These are phyloP conservation scores for Hemaris fuciformis DNA, from an alignment of 2,888 invertebrate species.

Conservation along the genomic window DNA sequence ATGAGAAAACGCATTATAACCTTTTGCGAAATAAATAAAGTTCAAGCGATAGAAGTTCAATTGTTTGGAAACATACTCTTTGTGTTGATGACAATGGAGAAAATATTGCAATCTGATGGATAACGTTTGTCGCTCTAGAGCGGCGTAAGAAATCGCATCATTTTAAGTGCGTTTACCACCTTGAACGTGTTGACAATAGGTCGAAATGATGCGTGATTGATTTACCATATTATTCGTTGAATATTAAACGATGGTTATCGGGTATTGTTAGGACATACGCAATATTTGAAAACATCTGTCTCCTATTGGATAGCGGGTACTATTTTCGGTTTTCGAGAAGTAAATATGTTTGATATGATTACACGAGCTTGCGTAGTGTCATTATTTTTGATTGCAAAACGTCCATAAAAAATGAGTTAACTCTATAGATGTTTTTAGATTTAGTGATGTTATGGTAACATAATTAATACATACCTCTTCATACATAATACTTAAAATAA, in stretches of 20 bases:
- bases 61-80: conserved; percentile 42
- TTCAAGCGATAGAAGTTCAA: conserved; percentile 39
- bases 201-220: conserved; percentile 2
- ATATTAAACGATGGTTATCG: background rate
- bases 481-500: no score
- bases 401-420: no score
- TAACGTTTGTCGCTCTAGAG: background rate
- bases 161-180: background rate
- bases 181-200: background rate
- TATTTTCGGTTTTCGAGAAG: background rate
- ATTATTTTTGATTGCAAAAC: no score
- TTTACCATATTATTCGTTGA: background rate
- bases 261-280: background rate
- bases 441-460: no score
- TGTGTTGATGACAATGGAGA: conserved; percentile 24
- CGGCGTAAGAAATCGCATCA: background rate
- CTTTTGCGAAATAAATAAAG: conserved; percentile 29
- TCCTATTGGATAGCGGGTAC: background rate
- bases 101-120: conserved; percentile 7
- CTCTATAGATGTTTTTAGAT: no score
- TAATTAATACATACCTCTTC: no score
- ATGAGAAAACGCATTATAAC: conserved; percentile 20
- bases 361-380: no score
- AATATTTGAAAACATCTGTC: background rate
- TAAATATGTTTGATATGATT: background rate